Conservation (phyloP, 2,797 vertebrate genomes). For the Phyllotis vaccarum region DNA sequence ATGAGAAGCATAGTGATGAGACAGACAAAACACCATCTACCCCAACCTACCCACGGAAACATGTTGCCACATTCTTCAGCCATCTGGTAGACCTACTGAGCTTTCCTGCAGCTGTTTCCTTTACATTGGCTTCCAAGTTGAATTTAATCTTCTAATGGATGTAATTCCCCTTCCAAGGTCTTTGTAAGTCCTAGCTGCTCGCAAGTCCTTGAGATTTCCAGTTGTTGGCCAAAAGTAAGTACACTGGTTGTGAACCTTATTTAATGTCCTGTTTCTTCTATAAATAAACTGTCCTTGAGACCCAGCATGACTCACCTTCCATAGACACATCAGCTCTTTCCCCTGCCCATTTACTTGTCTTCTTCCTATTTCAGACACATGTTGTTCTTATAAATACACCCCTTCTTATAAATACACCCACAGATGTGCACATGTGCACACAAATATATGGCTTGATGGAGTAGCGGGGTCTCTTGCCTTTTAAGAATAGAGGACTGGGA, state of each 20-base stretch:
- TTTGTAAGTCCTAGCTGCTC: neutral
- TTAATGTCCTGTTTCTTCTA: neutral
- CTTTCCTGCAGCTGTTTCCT: neutral
- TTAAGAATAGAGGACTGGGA: neutral
- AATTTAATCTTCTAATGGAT: slow-evolving; percentile 20
- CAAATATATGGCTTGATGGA: neutral
- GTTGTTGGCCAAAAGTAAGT: neutral
- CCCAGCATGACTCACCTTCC: neutral
- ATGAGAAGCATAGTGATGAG: neutral
- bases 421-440: neutral
- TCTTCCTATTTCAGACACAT: neutral
- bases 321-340: neutral
- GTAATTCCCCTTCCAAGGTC: slow-evolving; percentile 33
- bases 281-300: neutral
- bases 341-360: neutral
- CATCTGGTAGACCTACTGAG: neutral
- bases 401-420: neutral
- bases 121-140: neutral
- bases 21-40: neutral
- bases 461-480: neutral
- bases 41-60: neutral
- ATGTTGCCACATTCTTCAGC: neutral
- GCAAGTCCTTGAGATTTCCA: slow-evolving; percentile 33
- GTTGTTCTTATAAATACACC: too few relatives aligned
- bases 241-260: neutral